Conservation (phyloP, 2,797 vertebrate genomes). For the Amniataba percoides region DNA sequence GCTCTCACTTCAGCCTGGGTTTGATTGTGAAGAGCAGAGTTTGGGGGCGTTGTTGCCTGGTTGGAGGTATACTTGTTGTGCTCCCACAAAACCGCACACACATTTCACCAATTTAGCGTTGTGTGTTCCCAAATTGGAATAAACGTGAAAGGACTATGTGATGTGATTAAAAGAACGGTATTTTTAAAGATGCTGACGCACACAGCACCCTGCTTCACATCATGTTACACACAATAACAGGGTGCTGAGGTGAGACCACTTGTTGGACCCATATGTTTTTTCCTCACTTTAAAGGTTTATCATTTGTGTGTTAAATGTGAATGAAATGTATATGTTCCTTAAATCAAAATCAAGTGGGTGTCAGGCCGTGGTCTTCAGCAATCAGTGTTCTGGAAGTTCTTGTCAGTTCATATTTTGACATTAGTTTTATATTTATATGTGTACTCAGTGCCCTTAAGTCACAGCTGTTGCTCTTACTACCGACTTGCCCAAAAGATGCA, state of each 20-base stretch:
- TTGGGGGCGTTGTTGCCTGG: slow-evolving; percentile 44
- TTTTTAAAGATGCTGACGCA: slow-evolving; percentile 60
- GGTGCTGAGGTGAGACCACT: slow-evolving; percentile 9
- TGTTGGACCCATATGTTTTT: slow-evolving; percentile 10
- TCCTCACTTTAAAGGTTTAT: background rate
- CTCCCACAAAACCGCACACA: slow-evolving; percentile 50
- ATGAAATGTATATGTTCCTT: background rate
- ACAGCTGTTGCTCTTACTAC: background rate
- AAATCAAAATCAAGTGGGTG: background rate
- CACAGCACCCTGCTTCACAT: slow-evolving; percentile 45
- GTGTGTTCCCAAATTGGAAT: slow-evolving; percentile 47
- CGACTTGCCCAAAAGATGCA: background rate
- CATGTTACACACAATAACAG: slow-evolving; percentile 35
- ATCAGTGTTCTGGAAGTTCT: background rate
- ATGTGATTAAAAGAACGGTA: slow-evolving; percentile 51
- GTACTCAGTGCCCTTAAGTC: background rate
- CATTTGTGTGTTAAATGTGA: slow-evolving; percentile 1
- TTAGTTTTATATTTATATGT: slow-evolving; percentile 1
- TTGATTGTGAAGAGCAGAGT: slow-evolving; percentile 60
- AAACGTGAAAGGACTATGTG: slow-evolving; percentile 32
- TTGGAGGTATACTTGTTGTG: slow-evolving; percentile 56
- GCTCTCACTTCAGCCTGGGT: slow-evolving; percentile 57
- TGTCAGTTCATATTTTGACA: background rate
- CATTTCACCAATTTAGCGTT: slow-evolving; percentile 61
- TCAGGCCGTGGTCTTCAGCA: background rate